Evolutionary conservation across 2,113 vertebrate species (phyloP).

Genomic region (Chionodraco myersi): DNA sequence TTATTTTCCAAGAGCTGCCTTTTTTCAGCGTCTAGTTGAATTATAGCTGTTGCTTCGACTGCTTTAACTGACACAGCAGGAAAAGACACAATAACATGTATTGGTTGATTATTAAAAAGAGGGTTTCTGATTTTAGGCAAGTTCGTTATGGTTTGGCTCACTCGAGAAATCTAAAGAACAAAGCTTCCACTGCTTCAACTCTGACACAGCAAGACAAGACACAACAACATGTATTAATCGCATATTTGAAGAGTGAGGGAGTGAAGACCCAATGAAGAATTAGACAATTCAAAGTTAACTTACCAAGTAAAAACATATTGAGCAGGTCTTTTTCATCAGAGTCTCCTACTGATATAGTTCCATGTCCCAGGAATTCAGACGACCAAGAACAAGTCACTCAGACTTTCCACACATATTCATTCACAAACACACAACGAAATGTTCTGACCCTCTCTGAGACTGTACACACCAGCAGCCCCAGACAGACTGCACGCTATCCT

Average conservation of each 20-base stretch:
- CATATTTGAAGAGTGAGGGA: neutral
- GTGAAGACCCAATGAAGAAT: conserved; percentile 14
- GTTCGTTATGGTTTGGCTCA: conserved; percentile 7
- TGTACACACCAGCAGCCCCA: conserved; percentile 59
- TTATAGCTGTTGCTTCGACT: conserved; percentile 11
- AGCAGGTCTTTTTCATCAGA: conserved; percentile 60
- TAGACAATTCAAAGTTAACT: conserved; percentile 64
- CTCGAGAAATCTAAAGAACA: neutral
- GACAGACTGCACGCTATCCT: conserved; percentile 72
- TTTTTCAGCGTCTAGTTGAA: neutral
- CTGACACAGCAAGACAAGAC: neutral
- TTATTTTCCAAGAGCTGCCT: conserved; percentile 6
- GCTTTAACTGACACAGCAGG: conserved; percentile 22
- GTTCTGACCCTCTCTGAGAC: conserved; percentile 49
- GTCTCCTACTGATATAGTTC: conserved; percentile 54
- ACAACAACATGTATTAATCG: conserved; percentile 11
- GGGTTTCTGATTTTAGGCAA: neutral
- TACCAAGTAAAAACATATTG: conserved; percentile 83
- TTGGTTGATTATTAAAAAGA: neutral
- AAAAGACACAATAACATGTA: neutral
- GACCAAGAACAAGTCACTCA: conserved; percentile 45
- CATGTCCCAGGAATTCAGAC: conserved; percentile 65
- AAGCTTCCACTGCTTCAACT: conserved; percentile 10
- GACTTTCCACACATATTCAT: conserved; percentile 65
- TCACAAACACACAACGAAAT: conserved; percentile 32